These are phyloP conservation scores for Drosophila engyochracea DNA, from an alignment of 2,888 invertebrate species.

Conservation along the genomic window DNA sequence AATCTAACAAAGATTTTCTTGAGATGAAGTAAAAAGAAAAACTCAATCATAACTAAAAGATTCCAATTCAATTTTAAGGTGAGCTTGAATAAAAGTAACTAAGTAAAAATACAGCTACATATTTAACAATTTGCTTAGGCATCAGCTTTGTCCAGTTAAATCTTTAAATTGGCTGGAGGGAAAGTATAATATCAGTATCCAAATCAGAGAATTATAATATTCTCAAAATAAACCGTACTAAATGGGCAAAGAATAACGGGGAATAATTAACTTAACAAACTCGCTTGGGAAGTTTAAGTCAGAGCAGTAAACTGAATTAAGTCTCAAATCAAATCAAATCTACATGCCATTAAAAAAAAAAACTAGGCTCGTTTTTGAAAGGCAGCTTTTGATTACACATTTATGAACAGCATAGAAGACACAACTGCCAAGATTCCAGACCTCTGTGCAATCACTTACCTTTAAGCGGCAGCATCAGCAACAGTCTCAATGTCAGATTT, in stretches of 20 bases:
- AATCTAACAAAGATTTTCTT: neutral
- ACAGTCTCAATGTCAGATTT: slow-evolving; percentile 66
- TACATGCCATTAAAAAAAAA: neutral
- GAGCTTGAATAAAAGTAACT: neutral
- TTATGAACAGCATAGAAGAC: slow-evolving; percentile 30
- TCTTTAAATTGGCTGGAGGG: neutral
- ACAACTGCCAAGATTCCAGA: slow-evolving; percentile 30
- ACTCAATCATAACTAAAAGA: neutral
- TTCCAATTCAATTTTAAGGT: neutral
- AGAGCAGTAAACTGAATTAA: neutral
- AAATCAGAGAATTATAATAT: neutral
- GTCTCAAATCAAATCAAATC: neutral
- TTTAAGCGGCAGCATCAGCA: slow-evolving; percentile 74
- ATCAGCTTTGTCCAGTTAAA: neutral
- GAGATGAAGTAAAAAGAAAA: neutral
- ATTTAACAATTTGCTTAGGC: neutral
- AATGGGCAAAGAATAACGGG: neutral
- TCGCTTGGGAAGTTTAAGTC: neutral
- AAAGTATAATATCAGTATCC: neutral
- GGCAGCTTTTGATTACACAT: slow-evolving; percentile 43
- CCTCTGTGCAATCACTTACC: slow-evolving; percentile 67
- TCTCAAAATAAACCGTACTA: neutral
- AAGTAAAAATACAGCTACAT: neutral
- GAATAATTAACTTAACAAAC: neutral
- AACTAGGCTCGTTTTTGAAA: slow-evolving; percentile 54